These are phyloP conservation scores for Thaumetopoea pityocampa DNA, from an alignment of 1,140 invertebrate genomes.

Conservation along the genomic window DNA sequence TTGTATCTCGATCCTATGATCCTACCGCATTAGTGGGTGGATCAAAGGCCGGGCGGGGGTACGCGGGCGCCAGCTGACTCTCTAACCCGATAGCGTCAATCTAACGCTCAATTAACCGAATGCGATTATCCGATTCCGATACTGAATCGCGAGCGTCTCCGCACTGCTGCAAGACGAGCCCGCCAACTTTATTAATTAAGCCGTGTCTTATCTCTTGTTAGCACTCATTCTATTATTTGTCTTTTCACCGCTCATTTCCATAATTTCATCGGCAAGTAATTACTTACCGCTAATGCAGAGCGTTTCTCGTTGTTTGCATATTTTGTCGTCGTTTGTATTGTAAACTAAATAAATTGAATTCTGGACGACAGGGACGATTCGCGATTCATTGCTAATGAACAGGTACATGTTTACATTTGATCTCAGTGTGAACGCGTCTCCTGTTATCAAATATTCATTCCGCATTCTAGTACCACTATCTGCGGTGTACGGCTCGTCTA, in stretches of 20 bases:
- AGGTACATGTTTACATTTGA: no score
- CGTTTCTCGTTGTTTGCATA: conserved; percentile 63
- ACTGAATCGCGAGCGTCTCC: conserved; percentile 51
- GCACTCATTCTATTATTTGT: conserved; percentile 76
- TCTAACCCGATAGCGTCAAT: conserved; percentile 67
- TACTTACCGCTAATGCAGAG: conserved; percentile 60
- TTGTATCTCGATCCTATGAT: conserved; percentile 35
- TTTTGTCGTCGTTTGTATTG: conserved; percentile 50
- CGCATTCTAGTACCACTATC: conserved; percentile 5
- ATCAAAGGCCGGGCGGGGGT: conserved; percentile 23
- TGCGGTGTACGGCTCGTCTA: conserved; percentile 10
- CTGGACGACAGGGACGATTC: conserved; percentile 12
- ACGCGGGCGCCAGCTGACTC: conserved; percentile 25
- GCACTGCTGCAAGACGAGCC: conserved; percentile 55
- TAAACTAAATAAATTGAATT: conserved; percentile 34
- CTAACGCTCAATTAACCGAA: conserved; percentile 72
- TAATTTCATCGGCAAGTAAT: conserved; percentile 72
- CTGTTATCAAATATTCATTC: no score
- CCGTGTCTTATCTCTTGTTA: conserved; percentile 75
- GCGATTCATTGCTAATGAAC: conserved; percentile 10
- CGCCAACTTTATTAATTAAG: conserved; percentile 76
- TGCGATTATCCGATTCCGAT: conserved; percentile 71
- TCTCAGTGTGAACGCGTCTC: no score
- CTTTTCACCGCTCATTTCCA: conserved; percentile 74
- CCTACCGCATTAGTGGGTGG: conserved; percentile 39